Base-by-base conservation (phyloP, 2,113 vertebrate species). In the Dryoscopus gambensis region DNA sequence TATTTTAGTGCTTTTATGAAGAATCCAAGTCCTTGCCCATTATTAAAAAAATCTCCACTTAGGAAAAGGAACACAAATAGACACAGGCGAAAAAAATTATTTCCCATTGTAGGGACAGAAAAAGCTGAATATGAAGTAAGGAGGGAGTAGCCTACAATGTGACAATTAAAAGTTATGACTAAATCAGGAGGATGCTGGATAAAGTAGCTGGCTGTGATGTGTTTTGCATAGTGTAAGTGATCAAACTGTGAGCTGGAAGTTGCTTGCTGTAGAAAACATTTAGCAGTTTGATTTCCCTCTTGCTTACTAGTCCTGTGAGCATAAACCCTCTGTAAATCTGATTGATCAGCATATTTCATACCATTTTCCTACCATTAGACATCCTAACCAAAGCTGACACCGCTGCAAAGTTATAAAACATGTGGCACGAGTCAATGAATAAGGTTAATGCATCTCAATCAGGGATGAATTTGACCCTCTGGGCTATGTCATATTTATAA, bases 401-500 rank as follows among this genome's bases (percentile, higher is more conserved):
- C 23, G 13, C n/a, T 76, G 59, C 2, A 59, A 64, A 91, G 42
- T 85, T 53, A 68, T 23, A 76, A 79, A 91, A 87, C 30, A 89
- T 82, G 76, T 4, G 24, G 44, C 73, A 93, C 3, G 24, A 86
- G 57, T 40, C 15, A 60, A 35, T 40, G 83, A 87, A 71, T 44
- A 71, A 78, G 15, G 91, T 94, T 95, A 92, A 95, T 89, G 52
- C 3, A 5, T 40, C 69, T 93, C 73, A 94, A 3, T 49, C n/a
- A 59, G 63, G 86, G 69, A 57, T 76, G 49, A 92, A 95, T 92
- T 92, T 87, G 93, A 95, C 86, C 76, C 76, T 63, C 44, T 89
- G 62, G 77, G 68, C n/a, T 89, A 27, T 84, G 93, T 75, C 87
- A 71, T 89, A 94, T 97, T 95, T 89, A 90, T 49, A 94, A 96